phyloP scores from a whole-genome alignment of 2,888 invertebrate species.

The Pachymerium ferrugineum region DNA sequence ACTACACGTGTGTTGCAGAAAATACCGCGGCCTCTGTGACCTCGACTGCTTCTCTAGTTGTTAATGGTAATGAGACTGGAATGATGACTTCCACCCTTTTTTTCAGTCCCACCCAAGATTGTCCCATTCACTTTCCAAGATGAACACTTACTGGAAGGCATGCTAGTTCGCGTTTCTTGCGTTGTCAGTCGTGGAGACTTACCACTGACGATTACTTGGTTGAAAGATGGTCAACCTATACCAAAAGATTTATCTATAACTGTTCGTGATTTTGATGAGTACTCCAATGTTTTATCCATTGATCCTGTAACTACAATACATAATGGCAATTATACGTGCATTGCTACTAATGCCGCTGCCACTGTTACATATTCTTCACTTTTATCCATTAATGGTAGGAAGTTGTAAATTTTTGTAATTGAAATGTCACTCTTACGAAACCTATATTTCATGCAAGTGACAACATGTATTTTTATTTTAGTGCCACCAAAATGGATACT shows the following conservation, averaged over 20 bases:
- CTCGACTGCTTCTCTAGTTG: constrained; percentile 22
- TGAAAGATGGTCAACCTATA: constrained; percentile 66
- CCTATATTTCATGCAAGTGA: too few relatives aligned
- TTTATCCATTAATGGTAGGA: constrained; percentile 27
- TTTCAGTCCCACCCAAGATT: constrained; percentile 32
- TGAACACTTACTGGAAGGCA: constrained; percentile 30
- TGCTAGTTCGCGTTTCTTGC: constrained; percentile 28
- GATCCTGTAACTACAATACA: constrained; percentile 30
- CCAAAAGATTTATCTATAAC: not conserved
- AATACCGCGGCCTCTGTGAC: constrained; percentile 26
- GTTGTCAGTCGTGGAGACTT: constrained; percentile 41
- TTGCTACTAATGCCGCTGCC: constrained; percentile 32
- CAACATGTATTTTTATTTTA: constrained; percentile 28
- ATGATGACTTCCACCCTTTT: constrained; percentile 6
- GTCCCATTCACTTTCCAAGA: constrained; percentile 32
- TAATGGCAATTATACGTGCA: constrained; percentile 35
- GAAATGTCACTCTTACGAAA: too few relatives aligned
- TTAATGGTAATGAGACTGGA: constrained; percentile 27
- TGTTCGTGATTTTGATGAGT: constrained; percentile 32
- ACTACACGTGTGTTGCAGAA: constrained; percentile 37
- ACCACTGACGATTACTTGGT: constrained; percentile 72
- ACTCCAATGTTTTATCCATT: constrained; percentile 34
- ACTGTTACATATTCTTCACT: not conserved
- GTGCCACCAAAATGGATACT: constrained; percentile 36
- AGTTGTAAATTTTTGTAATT: not conserved